Evolutionary conservation across 2,888 invertebrate genomes (phyloP), one percentile per base, ranked within the genome.

Genomic region (Fragum fragum): DNA sequence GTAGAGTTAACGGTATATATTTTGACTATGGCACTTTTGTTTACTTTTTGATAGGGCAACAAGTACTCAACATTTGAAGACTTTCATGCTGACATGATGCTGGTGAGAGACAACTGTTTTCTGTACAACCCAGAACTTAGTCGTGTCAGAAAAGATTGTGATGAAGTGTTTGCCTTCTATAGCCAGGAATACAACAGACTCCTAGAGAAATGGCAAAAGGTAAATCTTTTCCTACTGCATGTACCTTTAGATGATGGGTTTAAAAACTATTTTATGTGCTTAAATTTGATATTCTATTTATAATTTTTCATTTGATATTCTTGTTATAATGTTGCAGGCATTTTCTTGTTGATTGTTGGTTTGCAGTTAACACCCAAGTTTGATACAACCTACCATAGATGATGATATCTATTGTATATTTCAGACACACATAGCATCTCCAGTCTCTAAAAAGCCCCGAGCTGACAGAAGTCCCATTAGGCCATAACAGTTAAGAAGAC

Each of bases 61-160:
- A 83, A 85, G 74, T 94, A 94, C 76, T 36, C 71, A 26, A 89
- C 89, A 55, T 91, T 93, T 89, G 92, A 92, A 14, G 94, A 93
- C 16, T 94, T 94, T 82, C 93, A 94, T 76, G 77, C 83, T 0
- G 94, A 94, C 86, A 94, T 94, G 94, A 78, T 93, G 76, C 89
- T 94, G 52, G 91, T 94, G n/a, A 89, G 92, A 52, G 91, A 91
- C 53, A 94, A 94, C 88, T 94, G 94, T 85, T 89, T 90, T 73
- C 81, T 89, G 29, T 94, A 94, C 86, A 94, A 94, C 86, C 93
- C 93, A 3, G 89, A 91, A 9, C 92, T 91, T 32, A 93, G 93
- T 76, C 88, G 89, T 7, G 94, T 94, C 0, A 85, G 93, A 16
- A 81, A 87, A 16, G 94, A 94, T 85, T 94, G 94, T 85, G 93